Conservation (phyloP, 1,140 invertebrate genomes). For the honey bee (Apis mellifera) region DNA sequence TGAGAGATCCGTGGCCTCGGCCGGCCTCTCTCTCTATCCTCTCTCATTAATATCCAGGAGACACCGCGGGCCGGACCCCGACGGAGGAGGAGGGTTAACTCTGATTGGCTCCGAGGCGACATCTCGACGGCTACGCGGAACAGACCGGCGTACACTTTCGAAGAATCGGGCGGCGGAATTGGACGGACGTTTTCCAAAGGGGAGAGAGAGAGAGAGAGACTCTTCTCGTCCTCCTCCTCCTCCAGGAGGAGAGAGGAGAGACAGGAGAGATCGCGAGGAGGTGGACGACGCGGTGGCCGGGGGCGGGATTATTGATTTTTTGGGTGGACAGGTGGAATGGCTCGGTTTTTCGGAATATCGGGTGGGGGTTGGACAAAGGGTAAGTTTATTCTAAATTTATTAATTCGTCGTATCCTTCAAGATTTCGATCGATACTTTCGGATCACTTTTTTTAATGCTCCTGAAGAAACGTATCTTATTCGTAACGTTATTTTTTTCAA, state of each 20-base stretch:
- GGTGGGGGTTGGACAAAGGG: no score
- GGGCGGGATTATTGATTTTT: constrained; percentile 16
- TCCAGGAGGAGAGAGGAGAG: neutral
- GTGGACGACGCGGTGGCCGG: neutral
- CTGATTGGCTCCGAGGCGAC: constrained; percentile 35
- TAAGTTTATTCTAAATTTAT: neutral
- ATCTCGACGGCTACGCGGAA: neutral
- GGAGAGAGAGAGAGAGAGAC: no score
- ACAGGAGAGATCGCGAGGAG: neutral
- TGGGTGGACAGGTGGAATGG: constrained; percentile 7
- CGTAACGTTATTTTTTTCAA: no score
- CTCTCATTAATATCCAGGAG: constrained; percentile 66
- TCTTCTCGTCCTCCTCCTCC: neutral
- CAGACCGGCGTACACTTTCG: neutral
- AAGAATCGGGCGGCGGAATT: neutral
- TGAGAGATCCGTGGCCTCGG: constrained; percentile 52
- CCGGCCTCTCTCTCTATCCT: neutral
- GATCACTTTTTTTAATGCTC: no score
- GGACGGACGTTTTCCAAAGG: neutral
- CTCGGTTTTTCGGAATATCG: neutral
- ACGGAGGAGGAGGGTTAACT: neutral
- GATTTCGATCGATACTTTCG: no score
- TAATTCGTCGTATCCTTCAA: no score
- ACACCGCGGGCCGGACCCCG: constrained; percentile 38
- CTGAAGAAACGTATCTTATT: no score